Evolutionary conservation across 2,797 vertebrate species (phyloP).

Genomic region (Myotis pilosus): DNA sequence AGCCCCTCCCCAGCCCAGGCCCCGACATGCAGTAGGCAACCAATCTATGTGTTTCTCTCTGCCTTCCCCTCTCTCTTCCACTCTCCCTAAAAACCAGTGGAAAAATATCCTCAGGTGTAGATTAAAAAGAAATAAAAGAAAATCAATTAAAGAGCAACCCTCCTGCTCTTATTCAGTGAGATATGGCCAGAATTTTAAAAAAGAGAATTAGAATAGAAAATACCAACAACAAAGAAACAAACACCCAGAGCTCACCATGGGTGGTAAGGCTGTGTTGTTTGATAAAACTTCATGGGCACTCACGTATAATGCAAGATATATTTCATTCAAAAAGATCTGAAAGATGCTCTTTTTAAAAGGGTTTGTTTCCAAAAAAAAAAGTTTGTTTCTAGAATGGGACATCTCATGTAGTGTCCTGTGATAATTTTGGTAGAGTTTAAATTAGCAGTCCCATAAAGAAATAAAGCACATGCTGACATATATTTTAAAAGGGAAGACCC

Average conservation of each 20-base stretch:
- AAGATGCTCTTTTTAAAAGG: neutral
- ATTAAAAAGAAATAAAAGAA: neutral
- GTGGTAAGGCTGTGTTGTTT: neutral
- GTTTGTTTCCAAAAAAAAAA: neutral
- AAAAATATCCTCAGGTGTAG: neutral
- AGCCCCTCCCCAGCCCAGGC: neutral
- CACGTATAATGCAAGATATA: neutral
- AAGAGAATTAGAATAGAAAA: neutral
- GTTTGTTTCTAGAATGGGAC: neutral
- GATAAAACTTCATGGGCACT: neutral
- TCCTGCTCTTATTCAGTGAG: neutral
- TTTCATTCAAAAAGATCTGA: neutral
- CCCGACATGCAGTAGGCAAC: neutral
- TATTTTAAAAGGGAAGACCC: conserved; percentile 56
- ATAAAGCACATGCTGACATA: conserved; percentile 13
- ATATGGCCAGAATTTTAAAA: neutral
- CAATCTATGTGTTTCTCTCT: neutral
- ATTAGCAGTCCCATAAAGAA: neutral
- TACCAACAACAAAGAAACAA: neutral
- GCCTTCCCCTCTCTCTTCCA: neutral
- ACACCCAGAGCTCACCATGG: neutral
- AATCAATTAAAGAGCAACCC: neutral
- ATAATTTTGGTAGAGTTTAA: neutral
- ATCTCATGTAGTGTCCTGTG: neutral
- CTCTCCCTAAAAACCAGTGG: neutral